A percentile compares a stretch with the other conserved stretches of the same genome.
Conservation (phyloP, 2,888 invertebrate genomes). For the Tetragonisca angustula region DNA sequence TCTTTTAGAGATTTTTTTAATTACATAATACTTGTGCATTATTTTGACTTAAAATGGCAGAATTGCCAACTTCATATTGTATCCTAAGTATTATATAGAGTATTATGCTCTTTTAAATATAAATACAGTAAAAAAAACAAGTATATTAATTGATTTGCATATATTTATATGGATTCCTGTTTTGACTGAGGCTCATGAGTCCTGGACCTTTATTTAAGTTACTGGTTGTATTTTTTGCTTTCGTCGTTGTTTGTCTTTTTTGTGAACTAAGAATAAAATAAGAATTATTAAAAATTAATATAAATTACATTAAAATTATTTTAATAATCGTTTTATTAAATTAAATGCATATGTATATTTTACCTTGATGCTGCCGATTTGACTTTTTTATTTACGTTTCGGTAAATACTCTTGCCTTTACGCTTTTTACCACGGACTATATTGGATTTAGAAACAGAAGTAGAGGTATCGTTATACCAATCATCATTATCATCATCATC, state of each 20-base stretch:
- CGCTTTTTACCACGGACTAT: constrained; percentile 74
- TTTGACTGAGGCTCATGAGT: constrained; percentile 76
- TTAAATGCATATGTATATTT: constrained; percentile 2
- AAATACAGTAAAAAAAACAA: constrained; percentile 5
- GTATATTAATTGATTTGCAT: constrained; percentile 58
- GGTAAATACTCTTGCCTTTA: constrained; percentile 65
- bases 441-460: constrained; percentile 46
- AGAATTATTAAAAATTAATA: constrained; percentile 8
- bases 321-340: background rate
- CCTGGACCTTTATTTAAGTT: constrained; percentile 62
- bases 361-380: constrained; percentile 70
- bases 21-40: constrained; percentile 41
- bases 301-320: background rate
- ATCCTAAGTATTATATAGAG: constrained; percentile 20
- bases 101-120: background rate
- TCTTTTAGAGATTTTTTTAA: background rate
- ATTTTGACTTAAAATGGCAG: constrained; percentile 27
- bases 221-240: constrained; percentile 30
- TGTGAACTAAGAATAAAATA: constrained; percentile 23
- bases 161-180: constrained; percentile 73
- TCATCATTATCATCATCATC: constrained; percentile 11
- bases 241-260: constrained; percentile 55
- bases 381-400: constrained; percentile 73
- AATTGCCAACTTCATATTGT: constrained; percentile 19
- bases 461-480: constrained; percentile 56